These are phyloP conservation scores for Caenorhabditis sp. DNA, from an alignment of 2,888 invertebrate genomes.

Conservation along the genomic window DNA sequence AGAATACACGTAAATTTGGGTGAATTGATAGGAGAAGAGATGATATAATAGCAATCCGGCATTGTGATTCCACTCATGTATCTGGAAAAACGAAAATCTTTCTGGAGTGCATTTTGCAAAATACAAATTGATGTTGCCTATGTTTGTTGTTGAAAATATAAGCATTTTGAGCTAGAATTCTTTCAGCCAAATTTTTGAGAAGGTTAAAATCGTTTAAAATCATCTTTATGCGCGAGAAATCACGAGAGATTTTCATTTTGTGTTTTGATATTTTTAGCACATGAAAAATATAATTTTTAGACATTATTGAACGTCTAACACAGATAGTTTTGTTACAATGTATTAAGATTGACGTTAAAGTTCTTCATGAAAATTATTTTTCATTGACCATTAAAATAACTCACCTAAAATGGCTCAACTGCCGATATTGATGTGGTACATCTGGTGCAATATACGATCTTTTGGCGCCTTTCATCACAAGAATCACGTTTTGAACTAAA, in stretches of 20 bases:
- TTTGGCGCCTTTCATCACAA: slow-evolving; percentile 46
- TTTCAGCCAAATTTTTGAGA: background rate
- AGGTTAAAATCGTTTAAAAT: too few species aligned
- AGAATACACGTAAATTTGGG: slow-evolving; percentile 32
- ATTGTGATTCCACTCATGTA: slow-evolving; percentile 57
- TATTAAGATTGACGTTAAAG: too few species aligned
- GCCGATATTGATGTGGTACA: slow-evolving; percentile 63
- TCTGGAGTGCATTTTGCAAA: too few species aligned
- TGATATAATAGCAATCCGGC: slow-evolving; percentile 52
- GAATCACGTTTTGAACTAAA: slow-evolving; percentile 30
- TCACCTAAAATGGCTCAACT: slow-evolving; percentile 61
- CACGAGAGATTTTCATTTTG: too few species aligned
- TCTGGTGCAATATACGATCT: slow-evolving; percentile 58
- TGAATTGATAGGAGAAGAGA: slow-evolving; percentile 21
- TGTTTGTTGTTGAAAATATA: background rate
- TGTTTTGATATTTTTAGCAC: too few species aligned
- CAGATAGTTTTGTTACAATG: too few species aligned
- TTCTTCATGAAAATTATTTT: too few species aligned
- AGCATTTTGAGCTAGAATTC: background rate
- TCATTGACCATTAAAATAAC: background rate
- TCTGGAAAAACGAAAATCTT: too few species aligned
- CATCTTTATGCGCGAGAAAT: too few species aligned
- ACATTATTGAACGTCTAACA: too few species aligned
- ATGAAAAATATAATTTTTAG: too few species aligned
- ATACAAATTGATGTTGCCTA: too few species aligned